Evolutionary conservation across 2,113 vertebrate species (phyloP).

Genomic region (Antidorcas marsupialis): DNA sequence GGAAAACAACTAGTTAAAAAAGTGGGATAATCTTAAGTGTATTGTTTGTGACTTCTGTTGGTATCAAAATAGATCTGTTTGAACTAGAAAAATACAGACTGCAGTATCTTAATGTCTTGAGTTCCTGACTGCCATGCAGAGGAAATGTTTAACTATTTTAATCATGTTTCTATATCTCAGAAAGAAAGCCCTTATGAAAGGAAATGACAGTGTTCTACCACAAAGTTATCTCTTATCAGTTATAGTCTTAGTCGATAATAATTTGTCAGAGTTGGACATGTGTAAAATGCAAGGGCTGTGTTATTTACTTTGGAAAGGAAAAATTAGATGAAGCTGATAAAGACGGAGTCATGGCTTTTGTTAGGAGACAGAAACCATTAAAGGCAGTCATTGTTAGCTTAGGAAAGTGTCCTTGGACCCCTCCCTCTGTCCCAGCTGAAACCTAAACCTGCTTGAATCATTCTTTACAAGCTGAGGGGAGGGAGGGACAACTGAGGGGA

Average conservation of each 20-base stretch:
- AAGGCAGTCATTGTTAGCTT: constrained; percentile 67
- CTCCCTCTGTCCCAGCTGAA: constrained; percentile 47
- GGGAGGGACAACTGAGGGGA: background rate
- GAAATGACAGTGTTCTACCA: constrained; percentile 45
- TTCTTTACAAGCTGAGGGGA: constrained; percentile 52
- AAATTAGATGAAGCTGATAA: constrained; percentile 74
- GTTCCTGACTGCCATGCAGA: constrained; percentile 59
- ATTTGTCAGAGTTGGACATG: constrained; percentile 68
- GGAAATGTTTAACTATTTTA: constrained; percentile 72
- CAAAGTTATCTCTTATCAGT: constrained; percentile 55
- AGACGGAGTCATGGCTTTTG: constrained; percentile 70
- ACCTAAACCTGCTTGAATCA: constrained; percentile 47
- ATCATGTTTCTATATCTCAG: constrained; percentile 34
- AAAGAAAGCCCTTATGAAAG: constrained; percentile 57
- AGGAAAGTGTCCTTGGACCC: constrained; percentile 52
- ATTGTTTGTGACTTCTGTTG: constrained; percentile 36
- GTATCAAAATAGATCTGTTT: constrained; percentile 50
- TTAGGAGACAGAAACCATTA: constrained; percentile 71
- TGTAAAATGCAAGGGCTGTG: constrained; percentile 59
- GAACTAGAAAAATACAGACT: constrained; percentile 64
- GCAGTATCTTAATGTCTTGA: constrained; percentile 63
- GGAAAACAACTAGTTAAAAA: constrained; percentile 63
- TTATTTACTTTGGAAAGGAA: constrained; percentile 70
- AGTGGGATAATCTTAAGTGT: constrained; percentile 8
- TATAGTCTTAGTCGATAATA: constrained; percentile 63